Evolutionary conservation across 2,888 invertebrate species (phyloP), one percentile per base, ranked within the genome.

Genomic region (Eristalis intricaria): DNA sequence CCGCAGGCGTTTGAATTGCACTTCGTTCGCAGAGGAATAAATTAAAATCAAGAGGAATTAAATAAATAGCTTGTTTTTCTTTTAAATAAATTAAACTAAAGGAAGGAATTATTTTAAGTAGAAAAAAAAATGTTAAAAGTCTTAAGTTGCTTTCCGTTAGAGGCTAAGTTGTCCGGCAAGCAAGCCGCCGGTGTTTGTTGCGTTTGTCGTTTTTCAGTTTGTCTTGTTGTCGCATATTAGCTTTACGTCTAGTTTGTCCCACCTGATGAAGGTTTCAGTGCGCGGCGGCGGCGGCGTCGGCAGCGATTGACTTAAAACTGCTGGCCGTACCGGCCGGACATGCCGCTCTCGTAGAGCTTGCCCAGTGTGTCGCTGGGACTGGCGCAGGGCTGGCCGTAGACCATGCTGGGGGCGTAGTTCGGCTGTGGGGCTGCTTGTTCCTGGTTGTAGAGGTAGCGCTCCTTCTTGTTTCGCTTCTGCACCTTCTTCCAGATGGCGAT

Each of bases 281-380:
- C 58, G 26, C 60, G n/a, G n/a, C n/a, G n/a, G n/a, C n/a, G n/a
- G n/a, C n/a, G n/a, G n/a, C n/a, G n/a, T n/a, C n/a, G n/a, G 35
- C 43, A 35, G 38, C 26, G 38, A 40, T 8, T 19, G 61, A 77
- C 63, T 77, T 89, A 90, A 90, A 90, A 93, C 89, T 93, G 93
- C 69, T 92, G 92, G 43, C 93, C 92, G 89, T 93, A 93, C 89
- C 93, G 95, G 87, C 92, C 96, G 90, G 96, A 95, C 94, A 97
- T 97, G 92, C 96, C 97, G 92, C 96, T 95, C 93, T 97, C 97
- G 94, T 97, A 98, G 90, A 97, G 95, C 94, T 97, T 98, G 94
- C 97, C 97, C 91, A 97, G 95, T 91, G 96, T 96, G 92, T 96
- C 96, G 89, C 91, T 91, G 89, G 91, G 95, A 89, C 95, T 96